phyloP scores from a whole-genome alignment of 1,140 invertebrate genomes.

The Bradysia coprophila region DNA sequence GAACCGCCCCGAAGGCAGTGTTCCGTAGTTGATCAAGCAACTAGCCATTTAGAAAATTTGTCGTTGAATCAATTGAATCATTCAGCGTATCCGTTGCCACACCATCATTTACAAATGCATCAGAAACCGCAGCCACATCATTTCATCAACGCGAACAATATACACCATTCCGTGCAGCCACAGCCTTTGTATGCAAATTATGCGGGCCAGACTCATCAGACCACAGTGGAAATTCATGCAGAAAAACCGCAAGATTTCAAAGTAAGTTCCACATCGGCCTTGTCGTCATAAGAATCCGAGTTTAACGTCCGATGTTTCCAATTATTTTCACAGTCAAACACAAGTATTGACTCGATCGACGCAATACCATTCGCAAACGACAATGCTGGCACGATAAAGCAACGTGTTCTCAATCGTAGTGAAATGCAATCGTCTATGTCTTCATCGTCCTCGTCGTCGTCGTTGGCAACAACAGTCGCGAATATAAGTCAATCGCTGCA shows the following conservation, averaged over 20 bases:
- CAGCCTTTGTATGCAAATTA: slow-evolving; percentile 28
- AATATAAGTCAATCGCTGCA: slow-evolving; percentile 21
- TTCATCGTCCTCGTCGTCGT: slow-evolving; percentile 23
- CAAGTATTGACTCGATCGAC: slow-evolving; percentile 81
- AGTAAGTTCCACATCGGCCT: slow-evolving; percentile 4
- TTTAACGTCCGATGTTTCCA: no score
- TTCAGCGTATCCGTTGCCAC: not conserved
- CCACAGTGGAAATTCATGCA: slow-evolving; percentile 42
- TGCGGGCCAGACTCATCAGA: slow-evolving; percentile 27
- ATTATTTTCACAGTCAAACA: no score
- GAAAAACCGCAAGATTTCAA: slow-evolving; percentile 23
- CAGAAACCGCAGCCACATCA: slow-evolving; percentile 8
- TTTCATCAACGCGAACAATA: no score
- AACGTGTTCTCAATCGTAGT: slow-evolving; percentile 21
- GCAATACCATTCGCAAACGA: slow-evolving; percentile 97
- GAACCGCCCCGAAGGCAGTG: slow-evolving; percentile 68
- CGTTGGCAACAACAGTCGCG: slow-evolving; percentile 22
- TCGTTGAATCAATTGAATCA: not conserved
- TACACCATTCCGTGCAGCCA: slow-evolving; percentile 26
- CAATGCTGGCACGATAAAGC: slow-evolving; percentile 93
- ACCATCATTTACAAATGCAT: not conserved
- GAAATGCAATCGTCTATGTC: slow-evolving; percentile 18
- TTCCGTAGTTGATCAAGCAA: slow-evolving; percentile 21
- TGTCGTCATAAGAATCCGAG: no score
- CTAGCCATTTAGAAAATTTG: not conserved